Conservation (phyloP, 2,888 invertebrate genomes). For the Catonia carolina region DNA sequence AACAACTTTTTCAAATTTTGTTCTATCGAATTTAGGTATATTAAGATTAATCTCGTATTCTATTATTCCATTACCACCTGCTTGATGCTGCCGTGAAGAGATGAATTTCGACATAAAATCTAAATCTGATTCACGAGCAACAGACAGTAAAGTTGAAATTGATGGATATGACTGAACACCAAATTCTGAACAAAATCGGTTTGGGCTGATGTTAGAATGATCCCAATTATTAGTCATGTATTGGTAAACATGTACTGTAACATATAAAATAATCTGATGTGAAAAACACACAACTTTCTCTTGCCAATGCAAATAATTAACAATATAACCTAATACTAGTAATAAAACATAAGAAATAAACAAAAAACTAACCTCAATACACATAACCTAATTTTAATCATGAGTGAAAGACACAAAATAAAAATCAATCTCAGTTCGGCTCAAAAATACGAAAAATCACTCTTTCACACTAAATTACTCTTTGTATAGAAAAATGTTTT, state of each 20-base stretch:
- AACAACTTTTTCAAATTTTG: conserved; percentile 59
- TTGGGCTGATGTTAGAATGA: conserved; percentile 63
- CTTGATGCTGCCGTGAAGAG: conserved; percentile 80
- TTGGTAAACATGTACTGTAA: conserved; percentile 80
- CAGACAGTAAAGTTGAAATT: conserved; percentile 56
- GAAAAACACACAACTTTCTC: too few relatives aligned
- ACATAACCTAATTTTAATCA: too few relatives aligned
- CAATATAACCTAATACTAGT: too few relatives aligned
- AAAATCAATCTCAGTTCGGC: too few relatives aligned
- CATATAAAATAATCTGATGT: neutral
- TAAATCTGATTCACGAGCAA: conserved; percentile 49
- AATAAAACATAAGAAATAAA: too few relatives aligned
- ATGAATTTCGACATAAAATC: conserved; percentile 54
- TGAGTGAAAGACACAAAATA: too few relatives aligned
- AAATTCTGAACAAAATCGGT: conserved; percentile 92
- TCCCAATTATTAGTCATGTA: conserved; percentile 78
- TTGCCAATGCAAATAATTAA: too few relatives aligned
- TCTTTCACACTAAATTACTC: too few relatives aligned
- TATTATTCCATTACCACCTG: conserved; percentile 61
- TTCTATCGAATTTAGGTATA: conserved; percentile 46
- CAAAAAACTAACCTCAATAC: too few relatives aligned
- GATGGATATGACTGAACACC: conserved; percentile 89
- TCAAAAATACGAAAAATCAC: too few relatives aligned
- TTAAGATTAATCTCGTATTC: conserved; percentile 60
- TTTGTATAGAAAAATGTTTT: too few relatives aligned